Evolutionary conservation across 2,888 invertebrate genomes (phyloP).

Genomic region (Xylota sylvarum): DNA sequence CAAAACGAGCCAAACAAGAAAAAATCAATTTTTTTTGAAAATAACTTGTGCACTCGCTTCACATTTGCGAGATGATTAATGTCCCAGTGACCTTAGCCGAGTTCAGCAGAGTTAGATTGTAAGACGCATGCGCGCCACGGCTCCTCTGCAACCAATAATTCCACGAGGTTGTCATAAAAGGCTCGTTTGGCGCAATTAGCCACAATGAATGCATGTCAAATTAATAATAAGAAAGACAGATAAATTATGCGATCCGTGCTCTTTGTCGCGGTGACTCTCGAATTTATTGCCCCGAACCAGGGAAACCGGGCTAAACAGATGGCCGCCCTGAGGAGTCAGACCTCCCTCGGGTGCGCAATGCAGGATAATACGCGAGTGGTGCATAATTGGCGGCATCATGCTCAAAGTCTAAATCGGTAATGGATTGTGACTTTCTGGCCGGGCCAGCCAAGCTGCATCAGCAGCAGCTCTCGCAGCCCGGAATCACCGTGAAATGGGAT

Average conservation of each 20-base stretch:
- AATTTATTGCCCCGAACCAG: slow-evolving; percentile 69
- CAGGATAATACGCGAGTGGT: slow-evolving; percentile 74
- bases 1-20: slow-evolving; percentile 3
- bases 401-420: slow-evolving; percentile 75
- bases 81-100: slow-evolving; percentile 58
- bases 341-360: slow-evolving; percentile 81
- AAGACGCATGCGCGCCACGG: slow-evolving; percentile 53
- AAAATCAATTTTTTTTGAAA: too few relatives aligned
- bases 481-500: slow-evolving; percentile 85
- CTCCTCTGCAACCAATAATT: slow-evolving; percentile 67
- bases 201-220: slow-evolving; percentile 84
- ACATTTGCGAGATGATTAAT: slow-evolving; percentile 73
- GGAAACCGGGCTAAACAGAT: slow-evolving; percentile 57
- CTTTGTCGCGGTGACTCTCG: slow-evolving; percentile 72
- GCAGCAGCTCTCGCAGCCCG: slow-evolving; percentile 71
- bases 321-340: slow-evolving; percentile 77
- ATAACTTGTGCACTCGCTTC: slow-evolving; percentile 18
- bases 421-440: slow-evolving; percentile 71
- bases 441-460: slow-evolving; percentile 27
- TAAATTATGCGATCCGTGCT: slow-evolving; percentile 75
- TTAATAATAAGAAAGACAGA: slow-evolving; percentile 81
- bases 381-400: slow-evolving; percentile 78
- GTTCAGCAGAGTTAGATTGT: slow-evolving; percentile 45
- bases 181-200: slow-evolving; percentile 84
- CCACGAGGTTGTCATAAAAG: slow-evolving; percentile 77